phyloP scores from a whole-genome alignment of 2,113 vertebrate species.

The Panthera leo region DNA sequence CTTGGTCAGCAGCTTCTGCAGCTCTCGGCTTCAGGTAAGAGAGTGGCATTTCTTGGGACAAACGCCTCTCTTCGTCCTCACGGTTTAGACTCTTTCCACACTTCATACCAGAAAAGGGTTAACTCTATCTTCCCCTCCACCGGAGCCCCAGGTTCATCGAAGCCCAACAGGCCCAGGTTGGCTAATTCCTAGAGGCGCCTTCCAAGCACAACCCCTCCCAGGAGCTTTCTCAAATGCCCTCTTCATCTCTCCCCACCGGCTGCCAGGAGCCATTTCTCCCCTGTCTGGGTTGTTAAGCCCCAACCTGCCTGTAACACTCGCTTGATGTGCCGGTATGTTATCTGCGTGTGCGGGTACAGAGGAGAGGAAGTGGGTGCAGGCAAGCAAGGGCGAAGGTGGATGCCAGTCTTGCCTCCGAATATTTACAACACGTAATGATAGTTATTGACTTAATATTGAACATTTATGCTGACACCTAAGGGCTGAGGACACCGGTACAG shows the following conservation, averaged over 20 bases:
- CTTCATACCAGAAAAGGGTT: background rate
- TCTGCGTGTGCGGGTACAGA: fast-evolving
- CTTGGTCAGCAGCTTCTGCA: fast-evolving
- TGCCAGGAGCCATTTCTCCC: background rate
- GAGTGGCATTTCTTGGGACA: background rate
- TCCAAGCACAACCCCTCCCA: too few relatives aligned
- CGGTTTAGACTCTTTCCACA: background rate
- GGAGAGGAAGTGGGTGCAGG: background rate
- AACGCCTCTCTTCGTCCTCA: background rate
- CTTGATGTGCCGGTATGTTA: fast-evolving
- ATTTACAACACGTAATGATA: background rate
- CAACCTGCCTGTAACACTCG: too few relatives aligned
- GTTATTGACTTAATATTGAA: background rate
- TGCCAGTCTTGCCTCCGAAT: background rate
- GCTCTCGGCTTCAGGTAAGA: fast-evolving
- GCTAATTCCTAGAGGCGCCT: background rate
- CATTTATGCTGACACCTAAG: background rate
- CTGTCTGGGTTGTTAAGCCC: background rate
- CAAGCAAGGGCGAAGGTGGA: background rate
- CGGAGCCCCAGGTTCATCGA: background rate
- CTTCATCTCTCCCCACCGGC: background rate
- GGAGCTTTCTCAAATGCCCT: background rate
- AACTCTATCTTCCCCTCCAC: background rate
- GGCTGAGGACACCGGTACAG: background rate
- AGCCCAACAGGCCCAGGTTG: background rate